Conservation (phyloP, 30 jellyfish, hydroid and myxozoan species). For the Pseudorhiza aurosa region DNA sequence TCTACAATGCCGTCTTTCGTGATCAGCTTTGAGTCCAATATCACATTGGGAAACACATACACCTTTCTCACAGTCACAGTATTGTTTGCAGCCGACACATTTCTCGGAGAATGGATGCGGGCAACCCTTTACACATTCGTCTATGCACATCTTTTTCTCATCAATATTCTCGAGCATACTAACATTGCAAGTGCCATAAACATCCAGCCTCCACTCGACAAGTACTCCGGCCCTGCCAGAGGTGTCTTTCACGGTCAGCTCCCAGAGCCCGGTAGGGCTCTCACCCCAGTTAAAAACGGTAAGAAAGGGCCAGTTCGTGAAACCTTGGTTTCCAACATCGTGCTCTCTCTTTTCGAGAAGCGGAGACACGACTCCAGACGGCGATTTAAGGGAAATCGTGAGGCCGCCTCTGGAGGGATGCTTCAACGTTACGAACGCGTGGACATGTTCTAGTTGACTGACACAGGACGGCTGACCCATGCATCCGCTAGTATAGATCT, state of each 20-base stretch:
- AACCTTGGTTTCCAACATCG: slow-evolving; percentile 77
- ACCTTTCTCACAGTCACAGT: slow-evolving; percentile 94
- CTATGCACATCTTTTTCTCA: slow-evolving; percentile 85
- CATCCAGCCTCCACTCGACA: slow-evolving; percentile 80
- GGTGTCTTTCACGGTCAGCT: slow-evolving; percentile 85
- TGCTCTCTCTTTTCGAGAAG: slow-evolving; percentile 73
- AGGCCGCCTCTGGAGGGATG: slow-evolving; percentile 87
- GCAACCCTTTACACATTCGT: slow-evolving; percentile 88
- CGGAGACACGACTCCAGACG: slow-evolving; percentile 83
- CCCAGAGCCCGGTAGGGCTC: slow-evolving; percentile 95
- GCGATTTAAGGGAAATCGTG: slow-evolving; percentile 78
- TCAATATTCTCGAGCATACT: slow-evolving; percentile 59
- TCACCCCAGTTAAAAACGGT: slow-evolving; percentile 98
- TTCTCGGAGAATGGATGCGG: slow-evolving; percentile 80
- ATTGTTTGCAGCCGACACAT: slow-evolving; percentile 83
- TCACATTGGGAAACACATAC: slow-evolving; percentile 88
- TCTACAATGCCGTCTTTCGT: slow-evolving; percentile 82
- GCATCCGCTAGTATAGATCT: slow-evolving; percentile 83
- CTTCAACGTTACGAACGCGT: slow-evolving; percentile 76
- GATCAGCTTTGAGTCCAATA: slow-evolving; percentile 50
- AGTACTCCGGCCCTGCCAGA: slow-evolving; percentile 76
- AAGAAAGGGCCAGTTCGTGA: slow-evolving; percentile 90
- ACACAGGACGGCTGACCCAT: slow-evolving; percentile 80
- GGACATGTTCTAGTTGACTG: slow-evolving; percentile 92
- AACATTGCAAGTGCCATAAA: slow-evolving; percentile 87